Evolutionary conservation across 1,140 invertebrate species (phyloP).

Genomic region (Lordiphosa mommai): DNA sequence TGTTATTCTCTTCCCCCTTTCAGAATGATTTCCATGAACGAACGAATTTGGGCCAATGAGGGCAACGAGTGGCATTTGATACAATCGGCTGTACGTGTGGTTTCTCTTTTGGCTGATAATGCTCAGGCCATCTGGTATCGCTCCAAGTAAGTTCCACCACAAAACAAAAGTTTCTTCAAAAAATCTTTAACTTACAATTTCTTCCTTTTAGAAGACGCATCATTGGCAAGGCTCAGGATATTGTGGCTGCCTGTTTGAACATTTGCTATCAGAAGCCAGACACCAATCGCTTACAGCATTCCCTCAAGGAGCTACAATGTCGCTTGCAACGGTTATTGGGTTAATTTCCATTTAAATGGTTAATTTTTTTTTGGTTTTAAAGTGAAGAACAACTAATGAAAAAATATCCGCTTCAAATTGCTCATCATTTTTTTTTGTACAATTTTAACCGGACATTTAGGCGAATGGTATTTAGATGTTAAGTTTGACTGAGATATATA

Average conservation of each 20-base stretch:
- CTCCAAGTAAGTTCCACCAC: slow-evolving; percentile 63
- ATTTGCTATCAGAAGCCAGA: slow-evolving; percentile 85
- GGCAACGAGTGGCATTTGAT: slow-evolving; percentile 89
- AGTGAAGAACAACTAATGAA: too few relatives aligned
- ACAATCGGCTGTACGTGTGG: slow-evolving; percentile 84
- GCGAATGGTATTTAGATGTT: slow-evolving; percentile 42
- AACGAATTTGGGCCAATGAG: slow-evolving; percentile 87
- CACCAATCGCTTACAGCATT: slow-evolving; percentile 79
- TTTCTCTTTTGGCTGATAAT: slow-evolving; percentile 82
- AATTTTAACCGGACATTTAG: slow-evolving; percentile 13
- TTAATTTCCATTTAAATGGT: slow-evolving; percentile 7
- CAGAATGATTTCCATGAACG: slow-evolving; percentile 86
- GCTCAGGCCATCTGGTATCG: slow-evolving; percentile 53
- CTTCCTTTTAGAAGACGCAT: slow-evolving; percentile 81
- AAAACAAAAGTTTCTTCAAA: not conserved
- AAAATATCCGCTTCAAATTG: too few relatives aligned
- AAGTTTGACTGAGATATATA: slow-evolving; percentile 71
- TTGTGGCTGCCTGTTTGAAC: slow-evolving; percentile 84
- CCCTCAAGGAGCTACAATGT: slow-evolving; percentile 77
- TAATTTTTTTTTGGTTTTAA: too few relatives aligned
- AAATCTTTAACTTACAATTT: slow-evolving; percentile 9
- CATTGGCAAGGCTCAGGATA: slow-evolving; percentile 84
- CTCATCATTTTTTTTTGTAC: slow-evolving; percentile 4
- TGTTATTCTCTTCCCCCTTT: not conserved
- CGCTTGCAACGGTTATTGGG: slow-evolving; percentile 65